Base-by-base conservation (phyloP, 2,888 invertebrate species). In the Philereme vetulata region DNA sequence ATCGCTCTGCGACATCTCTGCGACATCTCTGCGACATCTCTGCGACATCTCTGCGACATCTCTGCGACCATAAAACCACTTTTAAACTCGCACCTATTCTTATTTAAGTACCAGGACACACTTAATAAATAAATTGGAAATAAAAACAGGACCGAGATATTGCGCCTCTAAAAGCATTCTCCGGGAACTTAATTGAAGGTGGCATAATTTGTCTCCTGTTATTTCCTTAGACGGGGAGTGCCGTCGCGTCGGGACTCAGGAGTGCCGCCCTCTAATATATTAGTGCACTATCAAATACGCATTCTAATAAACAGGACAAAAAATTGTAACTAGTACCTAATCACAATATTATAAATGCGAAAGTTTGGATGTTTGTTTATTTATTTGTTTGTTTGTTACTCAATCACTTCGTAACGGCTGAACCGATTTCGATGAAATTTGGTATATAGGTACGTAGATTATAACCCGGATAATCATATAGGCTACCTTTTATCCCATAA, bases 131-230 rank as follows among this genome's bases (percentile, higher is more conserved):
- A 55, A 64, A 68, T 65, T 61, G 40, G 54, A 61, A 51, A 54
- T 63, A 63, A 68, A 67, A 68, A 61, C 36, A 61, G 54, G 57
- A 36, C 33, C 49, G 50, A 61, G 54, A 56, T 66, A 62, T 71
- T 65, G 57, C 62, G 59, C 56, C 64, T 47, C 62, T 69, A 67
- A 71, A 72, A 74, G 67, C 71, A 67, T 72, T 76, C 61, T 70
- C 66, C 66, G 60, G 47, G 36, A 10, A 51, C 66, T 70, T 76
- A 74, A 76, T 77, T 76, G 72, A 61, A 70, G 66, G 63, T 65
- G 64, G 61, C 65, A 70, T 68, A 69, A 74, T 74, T 71, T 70
- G 71, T 76, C 67, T 71, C 60, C 54, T 50, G 67, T 36, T 56
- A 64, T 72, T 74, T 72, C 68, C 68, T 73, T 71, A 58, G 51